A percentile compares a stretch with the other conserved stretches of the same genome.
Conservation (phyloP, 2,888 invertebrate species). For the Eupelmus urozonus region DNA sequence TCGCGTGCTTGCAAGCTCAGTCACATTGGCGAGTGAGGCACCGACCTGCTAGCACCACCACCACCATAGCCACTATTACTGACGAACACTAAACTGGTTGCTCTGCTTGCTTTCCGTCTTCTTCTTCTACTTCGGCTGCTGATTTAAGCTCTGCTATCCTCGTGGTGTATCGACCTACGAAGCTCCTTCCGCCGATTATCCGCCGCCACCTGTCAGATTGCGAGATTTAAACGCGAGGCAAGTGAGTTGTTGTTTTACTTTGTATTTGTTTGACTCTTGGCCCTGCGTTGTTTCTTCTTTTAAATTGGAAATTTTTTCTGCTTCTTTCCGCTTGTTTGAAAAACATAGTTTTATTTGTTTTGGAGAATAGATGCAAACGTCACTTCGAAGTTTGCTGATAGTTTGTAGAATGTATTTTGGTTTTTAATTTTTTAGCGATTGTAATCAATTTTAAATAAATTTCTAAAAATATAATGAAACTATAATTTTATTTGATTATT, state of each 20-base stretch:
- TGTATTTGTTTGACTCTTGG: too few species aligned
- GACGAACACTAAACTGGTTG: not conserved
- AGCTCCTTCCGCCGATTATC: conserved; percentile 2
- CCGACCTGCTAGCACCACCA: conserved; percentile 54
- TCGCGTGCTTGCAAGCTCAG: conserved; percentile 74
- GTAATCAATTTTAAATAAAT: too few species aligned
- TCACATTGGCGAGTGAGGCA: conserved; percentile 69
- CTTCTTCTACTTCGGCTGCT: not conserved
- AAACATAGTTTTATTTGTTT: too few species aligned
- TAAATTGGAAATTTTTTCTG: not conserved
- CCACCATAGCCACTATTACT: not conserved
- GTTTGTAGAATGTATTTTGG: too few species aligned
- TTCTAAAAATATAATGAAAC: too few species aligned
- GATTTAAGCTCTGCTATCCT: not conserved
- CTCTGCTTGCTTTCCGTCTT: not conserved
- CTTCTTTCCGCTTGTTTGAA: not conserved
- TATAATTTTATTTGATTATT: too few species aligned
- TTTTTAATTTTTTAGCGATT: too few species aligned
- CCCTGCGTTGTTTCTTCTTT: not conserved
- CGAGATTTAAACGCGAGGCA: not conserved
- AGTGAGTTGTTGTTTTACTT: conserved; percentile 25
- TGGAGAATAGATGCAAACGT: too few species aligned
- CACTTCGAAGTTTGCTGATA: too few species aligned
- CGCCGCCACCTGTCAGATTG: conserved; percentile 46
- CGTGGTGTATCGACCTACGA: not conserved